Base-by-base conservation (phyloP, 1,140 invertebrate genomes). In the Brachionus sp. region DNA sequence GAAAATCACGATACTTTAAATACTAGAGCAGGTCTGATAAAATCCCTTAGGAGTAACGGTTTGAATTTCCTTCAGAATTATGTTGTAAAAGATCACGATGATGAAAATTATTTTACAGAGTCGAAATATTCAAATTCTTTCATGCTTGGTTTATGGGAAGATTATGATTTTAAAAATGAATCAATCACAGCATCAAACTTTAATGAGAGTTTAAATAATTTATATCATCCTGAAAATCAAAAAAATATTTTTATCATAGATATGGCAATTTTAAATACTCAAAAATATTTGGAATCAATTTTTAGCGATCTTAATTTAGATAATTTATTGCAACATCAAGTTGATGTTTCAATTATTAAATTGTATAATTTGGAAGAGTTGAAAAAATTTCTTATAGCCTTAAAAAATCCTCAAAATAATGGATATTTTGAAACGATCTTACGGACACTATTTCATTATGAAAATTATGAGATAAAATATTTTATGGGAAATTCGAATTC, bases 361-460 rank as follows among this genome's bases (percentile, higher is more conserved):
- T 46, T 75, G 25, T 75, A 75, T 46, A 13, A 75, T n/a, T 46
- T 75, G 10, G 42, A 75, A 46, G 70, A 75, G 19, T 12, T 75
- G 4, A 75, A 75, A 25, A 75, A 46, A 25, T 19, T 12, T 33
- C 23, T 75, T 4, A 7, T 19, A 25, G 7, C 12, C 29, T 23
- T 29, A 5, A 75, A 46, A 44, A 46, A 44, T 46, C 10, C 13
- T 0, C 23, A 75, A 25, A 19, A 37, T 16, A 37, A 37, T 6
- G 10, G 6, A 19, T 39, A 39, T 16, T 2, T 39, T 37, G 66
- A 70, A 12, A n/a, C 12, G 10, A 16, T 70, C 16, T 16, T 33
- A 7, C 16, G 19, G 12, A 70, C 37, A 39, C 37, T 75, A n/a
- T 6, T 13, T 46, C 9, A 10, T 50, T 75, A 29, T 46, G 19